Conservation (phyloP, 1,140 invertebrate genomes). For the Vollenhovia emeryi region DNA sequence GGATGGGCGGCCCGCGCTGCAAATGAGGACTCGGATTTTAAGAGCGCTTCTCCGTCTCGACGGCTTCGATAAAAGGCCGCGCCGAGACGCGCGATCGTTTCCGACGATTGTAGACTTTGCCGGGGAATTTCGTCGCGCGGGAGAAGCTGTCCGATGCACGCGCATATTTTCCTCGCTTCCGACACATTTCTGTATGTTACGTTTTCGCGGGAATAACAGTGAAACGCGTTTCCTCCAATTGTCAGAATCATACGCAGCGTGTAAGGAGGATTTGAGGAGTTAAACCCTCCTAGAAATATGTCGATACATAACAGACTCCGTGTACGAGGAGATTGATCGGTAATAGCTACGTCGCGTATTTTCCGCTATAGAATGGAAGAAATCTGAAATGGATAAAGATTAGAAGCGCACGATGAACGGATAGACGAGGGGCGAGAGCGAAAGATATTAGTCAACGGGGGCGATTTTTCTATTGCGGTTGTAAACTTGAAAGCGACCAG, state of each 20-base stretch:
- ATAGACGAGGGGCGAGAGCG: not conserved
- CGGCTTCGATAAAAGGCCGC: not conserved
- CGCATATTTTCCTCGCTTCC: not conserved
- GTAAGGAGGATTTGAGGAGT: not conserved
- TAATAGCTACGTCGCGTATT: not conserved
- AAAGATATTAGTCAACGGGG: not conserved
- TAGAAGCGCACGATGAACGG: not conserved
- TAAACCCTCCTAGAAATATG: not conserved
- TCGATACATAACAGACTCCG: not conserved
- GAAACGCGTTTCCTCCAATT: not conserved
- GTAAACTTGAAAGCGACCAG: not conserved
- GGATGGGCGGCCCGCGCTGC: not conserved
- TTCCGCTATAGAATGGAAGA: not conserved
- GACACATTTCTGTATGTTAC: not conserved
- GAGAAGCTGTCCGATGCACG: not conserved
- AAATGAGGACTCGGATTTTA: conserved; percentile 21
- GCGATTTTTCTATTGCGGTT: not conserved
- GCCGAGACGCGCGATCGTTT: conserved; percentile 2
- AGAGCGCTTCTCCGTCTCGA: not conserved
- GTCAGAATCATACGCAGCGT: not conserved
- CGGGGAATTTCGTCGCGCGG: not conserved
- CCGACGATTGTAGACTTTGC: not conserved
- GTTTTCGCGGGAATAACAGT: not conserved
- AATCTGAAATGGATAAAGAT: not conserved
- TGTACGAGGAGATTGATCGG: not conserved